These are phyloP conservation scores for Poecilia wingei DNA, from an alignment of 2,797 vertebrate species.

Conservation along the genomic window DNA sequence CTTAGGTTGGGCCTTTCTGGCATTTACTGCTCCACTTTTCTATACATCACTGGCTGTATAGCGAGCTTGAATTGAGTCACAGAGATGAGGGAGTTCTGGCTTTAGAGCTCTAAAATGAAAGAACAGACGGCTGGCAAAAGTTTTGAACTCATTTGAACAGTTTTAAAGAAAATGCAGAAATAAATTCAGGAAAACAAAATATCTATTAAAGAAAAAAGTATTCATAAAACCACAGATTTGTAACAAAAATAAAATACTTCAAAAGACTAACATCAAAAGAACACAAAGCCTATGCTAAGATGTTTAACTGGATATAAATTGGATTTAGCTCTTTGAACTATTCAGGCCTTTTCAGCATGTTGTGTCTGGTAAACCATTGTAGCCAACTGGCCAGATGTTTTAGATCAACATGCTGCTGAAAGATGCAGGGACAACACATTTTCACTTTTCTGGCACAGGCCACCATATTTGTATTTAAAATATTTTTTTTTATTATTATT, in stretches of 20 bases:
- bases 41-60: slow-evolving; percentile 32
- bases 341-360: background rate
- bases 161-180: background rate
- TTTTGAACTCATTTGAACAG: background rate
- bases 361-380: background rate
- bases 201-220: background rate
- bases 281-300: background rate
- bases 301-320: background rate
- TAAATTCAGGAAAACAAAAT: background rate
- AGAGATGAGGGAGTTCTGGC: background rate
- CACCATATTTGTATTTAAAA: background rate
- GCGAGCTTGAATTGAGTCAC: background rate
- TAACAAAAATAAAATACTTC: background rate
- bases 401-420: background rate
- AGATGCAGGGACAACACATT: background rate
- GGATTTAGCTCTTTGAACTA: background rate
- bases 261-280: background rate
- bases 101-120: background rate
- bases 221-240: background rate
- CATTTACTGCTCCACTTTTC: slow-evolving; percentile 30
- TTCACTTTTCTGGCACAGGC: background rate
- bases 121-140: background rate
- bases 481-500: background rate
- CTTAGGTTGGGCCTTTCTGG: slow-evolving; percentile 44
- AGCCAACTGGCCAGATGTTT: background rate